These are phyloP conservation scores for Hesperophylax magnus DNA, from an alignment of 1,140 invertebrate genomes.

Conservation along the genomic window DNA sequence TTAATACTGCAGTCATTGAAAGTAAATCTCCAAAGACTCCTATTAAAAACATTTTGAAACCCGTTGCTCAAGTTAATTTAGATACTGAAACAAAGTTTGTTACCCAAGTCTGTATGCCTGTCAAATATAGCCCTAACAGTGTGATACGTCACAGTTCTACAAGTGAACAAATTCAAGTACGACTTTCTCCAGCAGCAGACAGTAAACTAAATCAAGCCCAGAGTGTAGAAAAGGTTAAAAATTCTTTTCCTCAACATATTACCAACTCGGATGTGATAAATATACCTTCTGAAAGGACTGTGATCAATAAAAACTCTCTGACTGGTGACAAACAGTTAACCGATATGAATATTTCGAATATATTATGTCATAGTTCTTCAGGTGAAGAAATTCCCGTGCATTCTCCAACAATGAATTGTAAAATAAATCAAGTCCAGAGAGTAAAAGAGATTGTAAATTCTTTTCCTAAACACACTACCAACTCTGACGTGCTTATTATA, in stretches of 20 bases:
- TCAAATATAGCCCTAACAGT: constrained; percentile 9
- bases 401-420: background rate
- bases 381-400: background rate
- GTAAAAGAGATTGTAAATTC: too few relatives aligned
- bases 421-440: too few relatives aligned
- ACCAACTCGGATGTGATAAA: too few relatives aligned
- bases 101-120: background rate
- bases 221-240: too few relatives aligned
- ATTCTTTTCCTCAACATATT: too few relatives aligned
- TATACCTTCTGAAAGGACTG: too few relatives aligned
- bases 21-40: background rate
- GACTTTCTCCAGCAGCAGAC: background rate
- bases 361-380: background rate
- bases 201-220: too few relatives aligned
- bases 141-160: constrained; percentile 6
- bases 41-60: background rate
- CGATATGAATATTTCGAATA: background rate
- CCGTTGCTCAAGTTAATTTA: background rate
- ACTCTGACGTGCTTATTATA: too few relatives aligned
- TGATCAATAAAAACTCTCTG: too few relatives aligned
- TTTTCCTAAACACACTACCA: too few relatives aligned
- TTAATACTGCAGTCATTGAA: background rate
- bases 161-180: background rate
- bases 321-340: too few relatives aligned
- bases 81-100: background rate